phyloP scores from a whole-genome alignment of 2,797 vertebrate genomes.

The Myotis myotis region DNA sequence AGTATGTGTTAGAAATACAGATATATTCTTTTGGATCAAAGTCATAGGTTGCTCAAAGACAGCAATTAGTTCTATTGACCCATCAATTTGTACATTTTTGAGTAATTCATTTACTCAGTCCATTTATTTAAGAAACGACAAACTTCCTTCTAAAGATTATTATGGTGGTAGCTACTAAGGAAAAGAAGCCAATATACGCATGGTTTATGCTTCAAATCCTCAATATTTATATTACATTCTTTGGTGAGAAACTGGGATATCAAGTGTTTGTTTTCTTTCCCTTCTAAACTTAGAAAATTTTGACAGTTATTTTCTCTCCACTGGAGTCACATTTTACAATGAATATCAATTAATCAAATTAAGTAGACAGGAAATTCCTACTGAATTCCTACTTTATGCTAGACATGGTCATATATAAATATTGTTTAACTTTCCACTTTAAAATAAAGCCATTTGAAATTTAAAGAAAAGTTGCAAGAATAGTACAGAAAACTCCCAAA shows the following conservation, averaged over 20 bases:
- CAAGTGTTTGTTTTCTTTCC: conserved; percentile 54
- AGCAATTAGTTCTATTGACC: neutral
- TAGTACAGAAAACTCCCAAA: neutral
- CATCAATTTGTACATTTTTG: neutral
- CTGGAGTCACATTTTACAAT: neutral
- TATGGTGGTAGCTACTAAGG: conserved; percentile 38
- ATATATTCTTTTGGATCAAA: neutral
- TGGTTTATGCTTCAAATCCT: conserved; percentile 42
- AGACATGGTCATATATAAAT: neutral
- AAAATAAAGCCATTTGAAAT: neutral
- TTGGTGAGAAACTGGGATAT: conserved; percentile 15
- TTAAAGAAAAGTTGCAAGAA: neutral
- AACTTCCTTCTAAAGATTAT: conserved; percentile 46
- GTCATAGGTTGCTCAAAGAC: neutral
- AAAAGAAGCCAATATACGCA: conserved; percentile 51
- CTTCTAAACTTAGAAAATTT: conserved; percentile 14
- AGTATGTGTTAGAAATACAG: neutral
- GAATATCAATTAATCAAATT: conserved; percentile 19
- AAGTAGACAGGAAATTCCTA: conserved; percentile 6
- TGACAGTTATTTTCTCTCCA: neutral
- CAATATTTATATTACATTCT: conserved; percentile 63
- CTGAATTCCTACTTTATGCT: conserved; percentile 24
- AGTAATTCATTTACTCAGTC: conserved; percentile 36
- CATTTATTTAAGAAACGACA: conserved; percentile 59
- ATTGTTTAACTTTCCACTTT: neutral